phyloP scores from a whole-genome alignment of 2,888 invertebrate genomes.

The Rotaria sp. region DNA sequence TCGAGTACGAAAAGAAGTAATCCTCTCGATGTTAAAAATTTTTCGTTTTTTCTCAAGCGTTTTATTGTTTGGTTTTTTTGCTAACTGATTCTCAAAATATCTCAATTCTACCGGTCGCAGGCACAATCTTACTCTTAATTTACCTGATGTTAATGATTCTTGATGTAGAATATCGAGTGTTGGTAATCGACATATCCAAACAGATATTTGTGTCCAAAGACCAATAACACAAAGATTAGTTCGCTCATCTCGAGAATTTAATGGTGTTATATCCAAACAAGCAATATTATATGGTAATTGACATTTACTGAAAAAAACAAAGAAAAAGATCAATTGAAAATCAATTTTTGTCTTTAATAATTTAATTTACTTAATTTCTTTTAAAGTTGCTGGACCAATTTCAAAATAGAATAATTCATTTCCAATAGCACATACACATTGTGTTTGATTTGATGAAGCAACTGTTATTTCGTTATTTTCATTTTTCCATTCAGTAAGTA shows the following conservation, averaged over 20 bases:
- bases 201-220: slow-evolving; percentile 92
- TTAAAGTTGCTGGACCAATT: slow-evolving; percentile 62
- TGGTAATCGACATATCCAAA: slow-evolving; percentile 74
- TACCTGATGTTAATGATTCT: neutral
- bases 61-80: no score
- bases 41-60: no score
- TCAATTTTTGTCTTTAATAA: no score
- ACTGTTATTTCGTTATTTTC: slow-evolving; percentile 69
- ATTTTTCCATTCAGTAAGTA: slow-evolving; percentile 55
- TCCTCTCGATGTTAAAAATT: no score
- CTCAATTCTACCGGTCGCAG: no score
- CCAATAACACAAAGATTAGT: slow-evolving; percentile 79
- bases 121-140: neutral
- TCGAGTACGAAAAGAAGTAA: no score
- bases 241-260: slow-evolving; percentile 57
- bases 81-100: no score
- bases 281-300: slow-evolving; percentile 72
- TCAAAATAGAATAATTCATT: slow-evolving; percentile 74
- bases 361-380: slow-evolving; percentile 43
- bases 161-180: slow-evolving; percentile 59
- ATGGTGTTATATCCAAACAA: slow-evolving; percentile 83
- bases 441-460: slow-evolving; percentile 69
- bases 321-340: no score
- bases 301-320: neutral
- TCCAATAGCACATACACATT: slow-evolving; percentile 77